These are phyloP conservation scores for Calliphora vomitoria DNA, from an alignment of 2,888 invertebrate species.

Conservation along the genomic window DNA sequence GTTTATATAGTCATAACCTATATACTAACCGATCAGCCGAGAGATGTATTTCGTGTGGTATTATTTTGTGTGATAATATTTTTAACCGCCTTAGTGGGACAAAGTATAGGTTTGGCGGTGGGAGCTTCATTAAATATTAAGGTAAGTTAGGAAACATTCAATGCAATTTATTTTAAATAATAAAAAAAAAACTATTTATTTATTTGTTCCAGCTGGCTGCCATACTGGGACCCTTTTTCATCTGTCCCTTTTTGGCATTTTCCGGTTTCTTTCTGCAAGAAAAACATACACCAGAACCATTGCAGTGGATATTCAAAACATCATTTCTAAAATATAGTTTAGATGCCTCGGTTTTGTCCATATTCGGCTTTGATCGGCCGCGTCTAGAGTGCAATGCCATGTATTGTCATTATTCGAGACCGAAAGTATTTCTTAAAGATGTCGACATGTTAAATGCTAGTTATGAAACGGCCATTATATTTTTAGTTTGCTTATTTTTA, in stretches of 20 bases:
- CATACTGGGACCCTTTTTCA: conserved; percentile 94
- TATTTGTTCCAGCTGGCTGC: conserved; percentile 90
- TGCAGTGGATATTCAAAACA: conserved; percentile 94
- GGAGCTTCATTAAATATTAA: conserved; percentile 92
- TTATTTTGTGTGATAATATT: conserved; percentile 90
- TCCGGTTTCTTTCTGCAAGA: conserved; percentile 96
- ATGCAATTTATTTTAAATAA: neutral
- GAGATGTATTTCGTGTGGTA: conserved; percentile 89
- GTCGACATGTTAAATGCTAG: conserved; percentile 89
- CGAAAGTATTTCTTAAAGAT: conserved; percentile 90
- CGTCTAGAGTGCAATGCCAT: conserved; percentile 90
- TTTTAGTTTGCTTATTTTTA: conserved; percentile 88
- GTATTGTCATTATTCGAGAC: conserved; percentile 91
- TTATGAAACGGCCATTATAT: conserved; percentile 88
- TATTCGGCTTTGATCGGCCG: conserved; percentile 92
- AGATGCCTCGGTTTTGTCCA: conserved; percentile 91
- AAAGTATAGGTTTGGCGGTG: conserved; percentile 93
- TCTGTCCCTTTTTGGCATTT: conserved; percentile 95
- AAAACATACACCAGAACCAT: conserved; percentile 90
- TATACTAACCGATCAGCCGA: conserved; percentile 93
- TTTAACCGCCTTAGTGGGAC: conserved; percentile 92
- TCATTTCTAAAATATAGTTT: conserved; percentile 96
- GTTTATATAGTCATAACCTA: conserved; percentile 92
- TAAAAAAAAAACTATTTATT: neutral
- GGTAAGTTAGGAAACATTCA: conserved; percentile 85